Evolutionary conservation across 2,113 vertebrate genomes (phyloP), one percentile per base, ranked within the genome.

Genomic region (Cisticola juncidis): DNA sequence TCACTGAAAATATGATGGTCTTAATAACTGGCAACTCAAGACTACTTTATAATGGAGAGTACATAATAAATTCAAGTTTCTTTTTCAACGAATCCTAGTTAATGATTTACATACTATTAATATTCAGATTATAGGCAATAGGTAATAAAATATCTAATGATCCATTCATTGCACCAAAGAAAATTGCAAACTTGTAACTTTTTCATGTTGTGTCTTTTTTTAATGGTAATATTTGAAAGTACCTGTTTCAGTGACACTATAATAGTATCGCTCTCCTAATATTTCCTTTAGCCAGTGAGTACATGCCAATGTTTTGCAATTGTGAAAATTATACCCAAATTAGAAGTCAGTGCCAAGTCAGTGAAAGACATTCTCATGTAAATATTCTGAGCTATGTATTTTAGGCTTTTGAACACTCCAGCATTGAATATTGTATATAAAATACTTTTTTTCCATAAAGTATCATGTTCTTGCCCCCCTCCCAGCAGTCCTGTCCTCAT

Each of bases 401-500:
- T 76, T 65, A 77, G 45, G 26, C 12, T 78, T 83, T 88, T 81
- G 45, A 83, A 33, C 25, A 42, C 5, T 54, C 47, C 42, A 77
- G 14, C 31, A 36, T 57, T 65, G 20, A 64, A 12, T 69, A 35
- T 42, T 23, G 14, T 60, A 17, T 45, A 44, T 44, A 9, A 74
- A 74, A 51, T 78, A 60, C 1, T 7, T 68, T 38, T 57, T 28
- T 42, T 14, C 54, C 10, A 4, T 50, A 5, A 70, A 57, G 6
- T 48, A 12, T 68, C 24, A 6, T 36, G 11, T 53, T 91, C 16
- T 40, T 53, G 21, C 40, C 35, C 7, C 45, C 20, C 38, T 38
- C 38, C 38, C 60, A 38, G 26, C 9, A 62, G 35, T 53, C 20
- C 16, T 0, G 0, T 62, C 12, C n/a, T 78, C 19, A 21, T 92